Evolutionary conservation across 1,140 invertebrate species (phyloP), one percentile per base, ranked within the genome.

Genomic region (Polypedilum pembai): DNA sequence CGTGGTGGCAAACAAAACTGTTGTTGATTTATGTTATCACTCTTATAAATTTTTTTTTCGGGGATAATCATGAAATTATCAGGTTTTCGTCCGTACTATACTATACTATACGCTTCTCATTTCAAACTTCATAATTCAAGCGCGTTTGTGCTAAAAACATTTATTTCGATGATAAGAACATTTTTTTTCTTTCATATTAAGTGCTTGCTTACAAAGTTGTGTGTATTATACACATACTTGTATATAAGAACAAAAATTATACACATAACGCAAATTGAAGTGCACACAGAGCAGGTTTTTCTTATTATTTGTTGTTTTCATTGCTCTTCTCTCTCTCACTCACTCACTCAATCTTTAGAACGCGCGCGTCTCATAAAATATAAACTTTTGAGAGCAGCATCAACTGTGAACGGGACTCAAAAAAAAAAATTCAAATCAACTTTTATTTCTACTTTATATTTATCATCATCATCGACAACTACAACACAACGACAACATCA

Each of bases 261-360:
- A 56, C n/a, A 56, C 45, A 56, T n/a, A 56, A 56, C 45, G 45
- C 45, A 56, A 56, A 56, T 56, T 56, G 45, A 56, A 56, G 45
- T 56, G 45, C 45, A 56, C 45, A 56, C 45, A 56, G n/a, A 56
- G 45, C 45, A 56, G 45, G 45, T 56, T 56, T 56, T 56, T 56
- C 45, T 56, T 56, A 56, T 56, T 56, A 56, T 56, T 56, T 56
- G 15, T 56, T 56, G 45, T 56, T 56, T 56, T 56, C 45, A 56
- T 56, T 56, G n/a, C 45, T 56, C 15, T 3, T 56, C 45, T 56
- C 45, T n/a, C 45, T 15, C 45, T 33, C 24, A 33, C 24, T 33
- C 24, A 33, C 24, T 33, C 24, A 33, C 5, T 33, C 24, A 33
- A n/a, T n/a, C 24, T 33, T 33, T 33, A 33, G 24, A 33, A 33